phyloP scores from a whole-genome alignment of 2,797 vertebrate species.

The Leontocebus nigricollis region DNA sequence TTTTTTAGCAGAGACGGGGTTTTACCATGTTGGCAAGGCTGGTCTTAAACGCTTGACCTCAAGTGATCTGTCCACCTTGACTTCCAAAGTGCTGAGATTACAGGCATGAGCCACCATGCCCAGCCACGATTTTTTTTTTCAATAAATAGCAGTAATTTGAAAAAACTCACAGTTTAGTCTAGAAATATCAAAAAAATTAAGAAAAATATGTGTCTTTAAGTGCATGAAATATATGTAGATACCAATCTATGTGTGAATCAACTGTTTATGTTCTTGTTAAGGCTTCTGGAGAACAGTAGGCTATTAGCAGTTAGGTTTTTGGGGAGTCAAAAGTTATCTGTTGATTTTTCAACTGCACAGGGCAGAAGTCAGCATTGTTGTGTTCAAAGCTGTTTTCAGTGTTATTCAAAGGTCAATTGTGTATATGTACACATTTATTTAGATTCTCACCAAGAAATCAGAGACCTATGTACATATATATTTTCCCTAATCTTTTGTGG shows the following conservation, averaged over 20 bases:
- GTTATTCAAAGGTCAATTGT: background rate
- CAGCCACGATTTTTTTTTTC: background rate
- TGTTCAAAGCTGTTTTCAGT: background rate
- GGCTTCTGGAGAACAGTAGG: background rate
- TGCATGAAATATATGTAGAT: background rate
- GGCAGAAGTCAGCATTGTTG: background rate
- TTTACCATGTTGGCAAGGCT: background rate
- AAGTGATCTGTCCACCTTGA: background rate
- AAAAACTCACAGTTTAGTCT: background rate
- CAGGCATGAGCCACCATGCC: background rate
- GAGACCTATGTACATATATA: background rate
- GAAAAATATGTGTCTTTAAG: background rate
- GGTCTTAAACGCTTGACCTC: background rate
- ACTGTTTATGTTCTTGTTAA: background rate
- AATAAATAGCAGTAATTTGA: background rate
- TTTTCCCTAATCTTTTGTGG: background rate
- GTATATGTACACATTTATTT: background rate
- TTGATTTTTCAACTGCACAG: background rate
- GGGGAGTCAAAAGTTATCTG: background rate
- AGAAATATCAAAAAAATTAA: background rate
- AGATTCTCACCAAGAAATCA: background rate
- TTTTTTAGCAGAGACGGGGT: background rate
- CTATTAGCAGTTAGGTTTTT: background rate
- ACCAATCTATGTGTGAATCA: background rate
- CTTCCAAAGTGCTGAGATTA: background rate